Base-by-base conservation (phyloP, 2,888 invertebrate genomes). In the Tinea semifulvella region DNA sequence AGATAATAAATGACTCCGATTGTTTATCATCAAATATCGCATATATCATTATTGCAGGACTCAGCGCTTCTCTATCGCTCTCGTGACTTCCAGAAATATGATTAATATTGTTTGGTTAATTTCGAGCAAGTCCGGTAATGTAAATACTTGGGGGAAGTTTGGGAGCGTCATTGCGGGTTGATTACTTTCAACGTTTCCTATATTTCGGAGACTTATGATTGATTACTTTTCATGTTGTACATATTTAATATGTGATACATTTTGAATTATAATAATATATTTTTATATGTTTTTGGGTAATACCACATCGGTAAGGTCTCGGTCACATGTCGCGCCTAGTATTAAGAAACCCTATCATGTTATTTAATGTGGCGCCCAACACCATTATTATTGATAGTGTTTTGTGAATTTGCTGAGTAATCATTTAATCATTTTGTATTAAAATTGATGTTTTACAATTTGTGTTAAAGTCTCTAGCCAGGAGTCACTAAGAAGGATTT, bases 1-100 rank as follows among this genome's bases (percentile, higher is more conserved):
- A 82, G 80, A 84, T 85, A 85, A 85, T 85, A 85, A 85, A 84
- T 84, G 84, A 83, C 83, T 81, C 71, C 77, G 81, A 82, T 83
- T 83, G 83, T 84, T 83, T 82, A 82, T 82, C 82, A 79, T 82
- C 81, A 81, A 81, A 81, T 79, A 80, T 76, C 75, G 72, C 77
- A 81, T 81, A 81, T 79, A 80, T 81, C 81, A 81, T 79, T 77
- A 77, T 75, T 70, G 70, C 68, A 70, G 71, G 73, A 74, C 72
- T 74, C 67, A 64, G 67, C 70, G 68, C 69, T 70, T 62, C 64
- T 43, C 43, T 13, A 19, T 38, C 17, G 27, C 26, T 58, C 63
- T 63, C 62, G 38, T 65, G 67, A 65, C 67, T 68, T 52, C 53
- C 52, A 58, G 60, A 57, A 60, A 60, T 67, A 70, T 79, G 77